Evolutionary conservation across 1,140 invertebrate genomes (phyloP).

Genomic region (Habropoda laboriosa): DNA sequence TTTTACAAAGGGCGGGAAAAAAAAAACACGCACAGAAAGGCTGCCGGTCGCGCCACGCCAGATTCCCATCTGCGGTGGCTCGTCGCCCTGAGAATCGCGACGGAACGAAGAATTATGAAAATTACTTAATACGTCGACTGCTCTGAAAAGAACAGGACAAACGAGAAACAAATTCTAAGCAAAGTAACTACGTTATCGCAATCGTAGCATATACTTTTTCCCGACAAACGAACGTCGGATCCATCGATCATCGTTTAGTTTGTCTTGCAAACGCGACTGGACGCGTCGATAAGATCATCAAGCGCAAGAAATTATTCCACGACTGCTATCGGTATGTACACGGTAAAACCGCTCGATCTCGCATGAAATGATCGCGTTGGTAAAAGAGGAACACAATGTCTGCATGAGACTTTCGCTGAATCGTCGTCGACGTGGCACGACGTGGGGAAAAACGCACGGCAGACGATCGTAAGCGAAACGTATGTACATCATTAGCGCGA

Average conservation of each 20-base stretch:
- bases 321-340: no score
- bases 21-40: neutral
- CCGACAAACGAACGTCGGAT: neutral
- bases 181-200: neutral
- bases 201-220: neutral
- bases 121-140: constrained; percentile 35
- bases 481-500: constrained; percentile 46
- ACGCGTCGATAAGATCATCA: neutral
- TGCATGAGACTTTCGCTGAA: neutral
- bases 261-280: neutral
- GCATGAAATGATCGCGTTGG: neutral
- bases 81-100: constrained; percentile 9
- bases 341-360: neutral
- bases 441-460: neutral
- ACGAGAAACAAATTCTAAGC: neutral
- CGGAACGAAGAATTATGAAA: constrained; percentile 15
- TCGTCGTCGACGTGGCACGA: constrained; percentile 11
- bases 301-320: neutral
- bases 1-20: constrained; percentile 11
- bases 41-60: neutral
- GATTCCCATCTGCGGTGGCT: constrained; percentile 8
- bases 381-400: no score
- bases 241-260: neutral
- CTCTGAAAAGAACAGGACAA: neutral
- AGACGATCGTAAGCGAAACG: constrained; percentile 44